Percentiles rank a stretch among this genome's conserved stretches.
phyloP scores from a whole-genome alignment of 1,140 invertebrate genomes.

The Acarapis woodi region DNA sequence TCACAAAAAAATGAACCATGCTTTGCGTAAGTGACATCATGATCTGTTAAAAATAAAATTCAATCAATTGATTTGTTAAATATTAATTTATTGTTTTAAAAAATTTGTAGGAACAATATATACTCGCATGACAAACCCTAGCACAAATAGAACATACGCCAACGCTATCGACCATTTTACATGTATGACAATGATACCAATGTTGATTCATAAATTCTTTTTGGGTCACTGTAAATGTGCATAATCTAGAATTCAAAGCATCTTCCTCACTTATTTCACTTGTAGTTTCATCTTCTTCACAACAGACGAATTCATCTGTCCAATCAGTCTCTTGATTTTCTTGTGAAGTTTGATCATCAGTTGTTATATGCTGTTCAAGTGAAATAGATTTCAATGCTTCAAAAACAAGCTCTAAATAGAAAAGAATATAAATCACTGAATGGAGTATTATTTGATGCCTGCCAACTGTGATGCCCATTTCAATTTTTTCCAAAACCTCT shows the following conservation, averaged over 20 bases:
- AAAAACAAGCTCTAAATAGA: conserved; percentile 37
- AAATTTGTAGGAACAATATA: no score
- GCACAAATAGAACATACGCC: conserved; percentile 93
- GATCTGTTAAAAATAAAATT: no score
- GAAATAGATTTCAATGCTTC: conserved; percentile 24
- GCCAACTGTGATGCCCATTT: conserved; percentile 23
- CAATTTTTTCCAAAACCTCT: conserved; percentile 24
- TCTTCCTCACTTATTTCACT: conserved; percentile 88
- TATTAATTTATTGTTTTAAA: no score
- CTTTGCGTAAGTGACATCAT: conserved; percentile 91
- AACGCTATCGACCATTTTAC: conserved; percentile 88
- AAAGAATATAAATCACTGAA: conserved; percentile 40
- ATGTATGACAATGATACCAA: conserved; percentile 87
- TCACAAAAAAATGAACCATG: conserved; percentile 97
- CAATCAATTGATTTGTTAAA: no score
- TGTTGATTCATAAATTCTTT: conserved; percentile 94
- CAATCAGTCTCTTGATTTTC: conserved; percentile 42
- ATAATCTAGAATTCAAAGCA: conserved; percentile 68
- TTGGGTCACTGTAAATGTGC: conserved; percentile 83
- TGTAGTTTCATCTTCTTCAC: conserved; percentile 64
- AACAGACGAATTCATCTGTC: conserved; percentile 38
- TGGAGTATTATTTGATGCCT: conserved; percentile 30
- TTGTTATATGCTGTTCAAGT: neutral
- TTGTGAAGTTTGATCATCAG: neutral
- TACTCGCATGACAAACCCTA: conserved; percentile 56